Evolutionary conservation across 2,113 vertebrate species (phyloP), one percentile per base, ranked within the genome.

Genomic region (Festucalex cinctus): DNA sequence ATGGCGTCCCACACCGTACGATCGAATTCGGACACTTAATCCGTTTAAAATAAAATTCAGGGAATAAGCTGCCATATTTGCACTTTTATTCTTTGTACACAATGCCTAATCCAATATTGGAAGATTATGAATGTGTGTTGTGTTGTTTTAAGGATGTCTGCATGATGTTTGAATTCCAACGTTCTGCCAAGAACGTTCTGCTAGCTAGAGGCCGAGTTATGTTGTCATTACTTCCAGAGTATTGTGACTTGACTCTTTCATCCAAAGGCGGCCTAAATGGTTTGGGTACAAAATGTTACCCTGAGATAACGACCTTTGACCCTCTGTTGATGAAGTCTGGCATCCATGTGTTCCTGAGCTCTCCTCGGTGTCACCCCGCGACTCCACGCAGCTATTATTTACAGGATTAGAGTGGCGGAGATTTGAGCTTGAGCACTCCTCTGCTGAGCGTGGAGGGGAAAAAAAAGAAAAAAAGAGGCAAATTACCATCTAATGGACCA

Each of bases 401-500:
- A 86, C 82, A 81, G 83, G 86, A 85, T 89, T 85, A 89, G 79
- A 87, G 85, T 81, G 80, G 73, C 66, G 61, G 68, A 87, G 84
- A 88, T 86, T 81, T 86, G 74, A 85, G 79, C 69, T n/a, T 9
- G 75, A 81, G 74, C 78, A 72, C 84, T 82, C 70, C 62, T 85
- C 78, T 56, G 17, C 80, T 77, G 73, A 84, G 76, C 86, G 88
- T 65, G 76, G 73, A 80, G 39, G 78, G 79, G 78, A 78, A 84
- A 81, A 83, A 80, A 90, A 76, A 75, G 79, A 76, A 78, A 84
- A 81, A 83, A 80, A 90, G 75, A 74, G 82, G 83, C 80, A 90
- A 88, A 89, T 90, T 88, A 90, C 85, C 78, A 75, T 75, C 85
- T 92, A 91, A 91, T 91, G 87, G 88, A 87, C 85, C 83, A 85